phyloP scores from a whole-genome alignment of 2,113 vertebrate genomes.

The Bettongia penicillata region DNA sequence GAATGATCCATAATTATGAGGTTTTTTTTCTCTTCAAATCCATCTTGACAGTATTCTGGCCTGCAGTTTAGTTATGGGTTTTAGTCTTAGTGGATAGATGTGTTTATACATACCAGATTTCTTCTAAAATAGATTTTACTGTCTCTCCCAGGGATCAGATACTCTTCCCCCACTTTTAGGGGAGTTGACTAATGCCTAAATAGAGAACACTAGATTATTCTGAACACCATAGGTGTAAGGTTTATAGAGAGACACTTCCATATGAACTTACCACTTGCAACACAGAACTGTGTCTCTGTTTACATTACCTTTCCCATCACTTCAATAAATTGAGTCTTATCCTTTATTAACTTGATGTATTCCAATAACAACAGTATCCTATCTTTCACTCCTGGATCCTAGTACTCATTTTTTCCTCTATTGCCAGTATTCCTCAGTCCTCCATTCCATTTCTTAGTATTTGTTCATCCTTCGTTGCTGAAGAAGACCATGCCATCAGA shows the following conservation, averaged over 20 bases:
- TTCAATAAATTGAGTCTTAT: not conserved
- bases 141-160: not conserved
- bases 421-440: not conserved
- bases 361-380: not conserved
- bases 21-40: not conserved
- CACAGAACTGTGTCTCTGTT: not conserved
- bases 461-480: no score
- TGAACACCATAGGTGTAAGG: not conserved
- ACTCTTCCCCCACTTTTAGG: not conserved
- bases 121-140: not conserved
- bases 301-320: not conserved
- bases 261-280: not conserved
- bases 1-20: not conserved
- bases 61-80: not conserved
- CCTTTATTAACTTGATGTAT: not conserved
- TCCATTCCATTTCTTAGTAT: not conserved
- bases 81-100: not conserved
- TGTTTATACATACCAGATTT: not conserved
- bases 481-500: no score
- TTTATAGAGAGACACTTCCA: not conserved
- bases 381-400: not conserved
- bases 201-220: not conserved
- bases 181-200: not conserved
- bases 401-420: not conserved
- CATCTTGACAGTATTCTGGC: not conserved